phyloP scores from a whole-genome alignment of 1,140 invertebrate genomes.

The Drosophila bipectinata region DNA sequence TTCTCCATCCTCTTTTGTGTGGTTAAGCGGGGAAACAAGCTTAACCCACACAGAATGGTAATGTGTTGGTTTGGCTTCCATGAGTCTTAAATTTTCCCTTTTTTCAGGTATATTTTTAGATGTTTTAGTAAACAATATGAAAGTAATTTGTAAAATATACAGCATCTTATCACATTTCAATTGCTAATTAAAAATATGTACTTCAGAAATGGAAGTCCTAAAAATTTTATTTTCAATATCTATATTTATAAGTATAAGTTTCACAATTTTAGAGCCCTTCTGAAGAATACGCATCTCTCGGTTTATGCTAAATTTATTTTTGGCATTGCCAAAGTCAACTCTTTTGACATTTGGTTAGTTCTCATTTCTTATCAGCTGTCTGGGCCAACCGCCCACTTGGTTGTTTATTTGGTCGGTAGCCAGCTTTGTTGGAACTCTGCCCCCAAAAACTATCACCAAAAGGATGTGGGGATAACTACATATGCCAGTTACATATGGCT shows the following conservation, averaged over 20 bases:
- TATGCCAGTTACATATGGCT: constrained; percentile 51
- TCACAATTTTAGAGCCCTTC: neutral
- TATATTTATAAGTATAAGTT: neutral
- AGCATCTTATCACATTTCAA: no score
- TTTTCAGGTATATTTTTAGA: constrained; percentile 2
- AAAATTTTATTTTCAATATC: no score
- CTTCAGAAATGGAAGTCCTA: neutral
- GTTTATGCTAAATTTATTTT: constrained; percentile 42
- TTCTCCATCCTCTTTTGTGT: constrained; percentile 13
- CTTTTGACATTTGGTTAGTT: constrained; percentile 40
- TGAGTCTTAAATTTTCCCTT: constrained; percentile 9
- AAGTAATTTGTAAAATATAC: no score
- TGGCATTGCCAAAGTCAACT: constrained; percentile 25
- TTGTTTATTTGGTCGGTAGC: constrained; percentile 29
- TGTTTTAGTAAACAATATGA: neutral
- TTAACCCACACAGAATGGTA: constrained; percentile 1
- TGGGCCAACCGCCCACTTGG: constrained; percentile 7
- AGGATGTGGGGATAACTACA: constrained; percentile 23
- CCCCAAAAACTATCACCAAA: constrained; percentile 3
- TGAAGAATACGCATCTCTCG: constrained; percentile 7
- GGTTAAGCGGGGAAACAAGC: constrained; percentile 22
- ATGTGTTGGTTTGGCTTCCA: neutral
- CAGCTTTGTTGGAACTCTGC: constrained; percentile 1
- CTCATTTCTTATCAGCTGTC: constrained; percentile 29
- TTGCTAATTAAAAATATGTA: no score